A percentile compares a stretch with the other conserved stretches of the same genome.
phyloP scores from a whole-genome alignment of 1,140 invertebrate species.

The Bombyx mandarina region DNA sequence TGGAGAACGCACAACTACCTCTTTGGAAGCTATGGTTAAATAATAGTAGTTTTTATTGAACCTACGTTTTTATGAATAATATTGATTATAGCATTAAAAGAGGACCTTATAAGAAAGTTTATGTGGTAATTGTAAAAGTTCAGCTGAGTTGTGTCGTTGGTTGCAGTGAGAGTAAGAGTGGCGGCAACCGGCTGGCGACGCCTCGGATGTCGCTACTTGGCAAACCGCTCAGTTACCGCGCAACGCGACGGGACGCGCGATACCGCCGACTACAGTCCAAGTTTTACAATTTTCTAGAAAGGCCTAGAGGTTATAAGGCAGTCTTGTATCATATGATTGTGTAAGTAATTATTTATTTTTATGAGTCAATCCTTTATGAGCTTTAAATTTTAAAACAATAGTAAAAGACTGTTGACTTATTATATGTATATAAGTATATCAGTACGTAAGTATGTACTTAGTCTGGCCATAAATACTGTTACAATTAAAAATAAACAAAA shows the following conservation, averaged over 20 bases:
- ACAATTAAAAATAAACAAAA: too few relatives aligned
- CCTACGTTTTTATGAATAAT: too few relatives aligned
- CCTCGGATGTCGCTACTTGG: constrained; percentile 92
- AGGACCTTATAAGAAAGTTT: too few relatives aligned
- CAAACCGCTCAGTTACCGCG: constrained; percentile 90
- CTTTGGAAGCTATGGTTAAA: not conserved
- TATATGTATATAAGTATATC: too few relatives aligned
- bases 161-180: constrained; percentile 64
- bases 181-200: constrained; percentile 77
- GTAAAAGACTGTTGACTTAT: too few relatives aligned
- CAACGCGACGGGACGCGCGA: constrained; percentile 87
- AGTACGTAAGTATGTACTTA: too few relatives aligned
- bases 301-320: constrained; percentile 87
- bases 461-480: too few relatives aligned
- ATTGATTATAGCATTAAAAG: too few relatives aligned
- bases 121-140: not conserved
- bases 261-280: constrained; percentile 90
- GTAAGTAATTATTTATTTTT: constrained; percentile 77
- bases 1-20: constrained; percentile 1
- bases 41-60: too few relatives aligned
- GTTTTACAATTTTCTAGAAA: constrained; percentile 95
- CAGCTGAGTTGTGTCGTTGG: constrained; percentile 25
- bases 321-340: constrained; percentile 92
- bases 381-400: not conserved
- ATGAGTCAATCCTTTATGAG: not conserved